Conservation (phyloP, 1,140 invertebrate genomes). For the Ips nitidus region DNA sequence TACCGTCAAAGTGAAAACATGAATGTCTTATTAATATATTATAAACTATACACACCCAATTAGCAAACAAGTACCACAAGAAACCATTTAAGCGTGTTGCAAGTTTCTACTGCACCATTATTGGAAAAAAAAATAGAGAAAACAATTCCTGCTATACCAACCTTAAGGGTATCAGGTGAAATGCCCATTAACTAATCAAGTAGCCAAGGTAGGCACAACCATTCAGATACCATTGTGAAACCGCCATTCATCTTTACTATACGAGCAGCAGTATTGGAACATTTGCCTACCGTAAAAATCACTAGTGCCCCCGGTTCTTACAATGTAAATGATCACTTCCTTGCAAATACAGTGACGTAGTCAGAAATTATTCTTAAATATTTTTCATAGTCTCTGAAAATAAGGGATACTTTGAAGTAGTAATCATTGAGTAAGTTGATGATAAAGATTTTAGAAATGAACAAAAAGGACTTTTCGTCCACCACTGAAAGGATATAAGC, state of each 20-base stretch:
- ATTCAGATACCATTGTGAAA: conserved; percentile 20
- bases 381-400: neutral
- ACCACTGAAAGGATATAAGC: conserved; percentile 25
- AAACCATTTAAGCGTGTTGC: no score
- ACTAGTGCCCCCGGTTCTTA: conserved; percentile 18
- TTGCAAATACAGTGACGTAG: conserved; percentile 22
- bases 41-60: no score
- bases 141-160: neutral
- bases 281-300: conserved; percentile 27
- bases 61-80: no score
- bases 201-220: conserved; percentile 22
- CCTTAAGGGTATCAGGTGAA: conserved; percentile 6
- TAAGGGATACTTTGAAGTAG: neutral
- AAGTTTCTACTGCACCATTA: no score
- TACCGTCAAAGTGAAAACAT: no score
- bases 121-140: no score
- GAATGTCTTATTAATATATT: no score
- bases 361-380: neutral
- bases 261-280: conserved; percentile 14
- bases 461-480: conserved; percentile 2
- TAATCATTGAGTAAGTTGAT: neutral
- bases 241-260: conserved; percentile 24
- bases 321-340: conserved; percentile 14
- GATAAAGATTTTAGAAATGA: neutral
- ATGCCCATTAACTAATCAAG: conserved; percentile 17